Base-by-base conservation (phyloP, 2,888 invertebrate species). In the Eupithecia abbreviata region DNA sequence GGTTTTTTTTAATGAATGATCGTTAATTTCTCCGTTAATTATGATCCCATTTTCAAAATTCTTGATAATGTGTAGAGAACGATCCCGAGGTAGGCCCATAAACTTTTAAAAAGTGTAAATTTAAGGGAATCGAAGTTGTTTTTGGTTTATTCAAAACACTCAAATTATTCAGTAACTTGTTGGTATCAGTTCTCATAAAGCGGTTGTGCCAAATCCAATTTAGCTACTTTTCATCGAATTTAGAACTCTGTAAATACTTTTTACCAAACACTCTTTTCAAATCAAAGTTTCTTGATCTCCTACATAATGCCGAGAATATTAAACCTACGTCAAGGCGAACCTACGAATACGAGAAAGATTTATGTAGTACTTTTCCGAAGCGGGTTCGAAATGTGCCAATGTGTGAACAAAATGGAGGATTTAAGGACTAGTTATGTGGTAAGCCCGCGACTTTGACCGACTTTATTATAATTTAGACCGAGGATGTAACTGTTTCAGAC, bases 261-360 rank as follows among this genome's bases (percentile, higher is more conserved):
- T 55, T 55, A 55, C 9, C 3, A 9, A 55, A 7, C 5, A 18
- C 9, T 18, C 5, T 6, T 55, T n/a, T 55, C 4, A 10, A 58
- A 66, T 7, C 13, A 67, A 43, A 67, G n/a, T 67, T 43, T 67
- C 9, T 10, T 42, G 66, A 66, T 15, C 13, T 42, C 66, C 43
- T 6, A 9, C 45, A 7, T n/a, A 67, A 67, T 45, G 45, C 45
- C 2, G n/a, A 67, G 67, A 67, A 72, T 73, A 73, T 82, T 80
- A 81, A 82, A 82, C 81, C 81, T 80, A 80, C 78, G 79, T 80
- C 81, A 80, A 79, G 77, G 77, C 77, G 75, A 78, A 81, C 58
- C n/a, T 30, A 18, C 58, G n/a, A 79, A 82, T 81, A 81, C 82
- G 82, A 79, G 78, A 79, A 80, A 82, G 82, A 82, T 82, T 80